Conservation (phyloP, 2,888 invertebrate genomes). For the Lasioglossum marginatum region DNA sequence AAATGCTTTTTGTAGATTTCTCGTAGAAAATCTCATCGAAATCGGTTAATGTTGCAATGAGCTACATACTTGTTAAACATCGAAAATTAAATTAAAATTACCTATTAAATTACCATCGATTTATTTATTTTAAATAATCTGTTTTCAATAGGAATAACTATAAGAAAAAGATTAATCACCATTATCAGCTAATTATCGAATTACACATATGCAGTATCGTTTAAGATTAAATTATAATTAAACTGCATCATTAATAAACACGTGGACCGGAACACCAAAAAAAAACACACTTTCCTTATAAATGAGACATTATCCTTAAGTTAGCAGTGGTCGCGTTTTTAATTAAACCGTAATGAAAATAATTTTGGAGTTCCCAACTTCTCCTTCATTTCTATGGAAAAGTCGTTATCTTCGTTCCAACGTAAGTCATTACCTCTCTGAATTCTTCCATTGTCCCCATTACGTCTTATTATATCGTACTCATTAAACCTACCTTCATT, state of each 20-base stretch:
- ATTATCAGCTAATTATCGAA: too few species aligned
- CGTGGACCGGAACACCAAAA: too few species aligned
- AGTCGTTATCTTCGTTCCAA: constrained; percentile 34
- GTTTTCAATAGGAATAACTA: too few species aligned
- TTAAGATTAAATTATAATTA: not conserved
- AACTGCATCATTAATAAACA: not conserved
- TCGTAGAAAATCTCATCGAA: too few species aligned
- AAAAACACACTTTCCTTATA: not conserved
- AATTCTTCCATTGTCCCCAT: constrained; percentile 37
- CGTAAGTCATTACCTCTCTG: constrained; percentile 39
- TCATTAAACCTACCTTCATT: constrained; percentile 53
- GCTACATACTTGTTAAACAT: too few species aligned
- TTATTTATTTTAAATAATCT: too few species aligned
- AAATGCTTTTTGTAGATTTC: too few species aligned
- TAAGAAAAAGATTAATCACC: too few species aligned
- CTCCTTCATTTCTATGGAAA: constrained; percentile 17
- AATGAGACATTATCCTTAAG: not conserved
- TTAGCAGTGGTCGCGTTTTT: not conserved
- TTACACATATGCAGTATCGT: not conserved
- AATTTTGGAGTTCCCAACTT: constrained; percentile 34
- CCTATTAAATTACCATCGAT: too few species aligned
- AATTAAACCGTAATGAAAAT: constrained; percentile 39
- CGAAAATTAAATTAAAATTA: too few species aligned
- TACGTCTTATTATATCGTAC: constrained; percentile 45
- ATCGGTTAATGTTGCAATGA: too few species aligned